These are phyloP conservation scores for Dascyllus trimaculatus DNA, from an alignment of 2,113 vertebrate genomes.

Conservation along the genomic window DNA sequence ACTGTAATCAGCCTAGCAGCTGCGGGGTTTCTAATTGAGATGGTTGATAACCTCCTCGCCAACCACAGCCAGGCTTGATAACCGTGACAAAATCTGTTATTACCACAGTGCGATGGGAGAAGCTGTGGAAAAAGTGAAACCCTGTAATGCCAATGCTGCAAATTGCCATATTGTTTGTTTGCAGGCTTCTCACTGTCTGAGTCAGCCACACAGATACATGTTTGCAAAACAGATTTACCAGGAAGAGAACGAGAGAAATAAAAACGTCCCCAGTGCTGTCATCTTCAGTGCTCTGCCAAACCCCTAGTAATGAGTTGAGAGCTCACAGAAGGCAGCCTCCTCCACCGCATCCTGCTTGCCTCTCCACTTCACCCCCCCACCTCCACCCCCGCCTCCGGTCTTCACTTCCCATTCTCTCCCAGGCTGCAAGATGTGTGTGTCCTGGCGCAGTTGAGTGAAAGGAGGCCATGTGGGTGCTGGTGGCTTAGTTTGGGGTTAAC, in stretches of 20 bases:
- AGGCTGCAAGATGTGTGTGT: constrained; percentile 71
- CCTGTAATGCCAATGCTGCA: constrained; percentile 29
- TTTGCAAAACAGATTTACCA: constrained; percentile 72
- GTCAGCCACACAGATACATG: constrained; percentile 57
- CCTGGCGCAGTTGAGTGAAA: constrained; percentile 77
- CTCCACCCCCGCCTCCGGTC: constrained; percentile 55
- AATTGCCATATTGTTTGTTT: constrained; percentile 71
- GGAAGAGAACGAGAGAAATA: constrained; percentile 39
- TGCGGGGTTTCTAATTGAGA: constrained; percentile 78
- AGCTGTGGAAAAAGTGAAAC: constrained; percentile 68
- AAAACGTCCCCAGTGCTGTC: constrained; percentile 62
- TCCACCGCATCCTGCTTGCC: constrained; percentile 61
- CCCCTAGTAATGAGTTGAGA: constrained; percentile 66
- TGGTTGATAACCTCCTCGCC: constrained; percentile 77
- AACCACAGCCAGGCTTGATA: constrained; percentile 71
- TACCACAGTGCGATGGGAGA: constrained; percentile 59
- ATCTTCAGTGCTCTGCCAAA: constrained; percentile 62
- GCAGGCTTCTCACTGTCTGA: constrained; percentile 52
- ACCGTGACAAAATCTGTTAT: constrained; percentile 77
- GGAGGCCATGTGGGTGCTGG: constrained; percentile 68
- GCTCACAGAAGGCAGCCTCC: constrained; percentile 51
- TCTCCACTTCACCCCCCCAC: constrained; percentile 31
- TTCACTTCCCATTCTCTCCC: constrained; percentile 67
- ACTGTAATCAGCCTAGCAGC: constrained; percentile 75
- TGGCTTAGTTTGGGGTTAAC: constrained; percentile 71